Evolutionary conservation across 1,140 invertebrate genomes (phyloP).

Genomic region (Meloidogyne floridensis): DNA sequence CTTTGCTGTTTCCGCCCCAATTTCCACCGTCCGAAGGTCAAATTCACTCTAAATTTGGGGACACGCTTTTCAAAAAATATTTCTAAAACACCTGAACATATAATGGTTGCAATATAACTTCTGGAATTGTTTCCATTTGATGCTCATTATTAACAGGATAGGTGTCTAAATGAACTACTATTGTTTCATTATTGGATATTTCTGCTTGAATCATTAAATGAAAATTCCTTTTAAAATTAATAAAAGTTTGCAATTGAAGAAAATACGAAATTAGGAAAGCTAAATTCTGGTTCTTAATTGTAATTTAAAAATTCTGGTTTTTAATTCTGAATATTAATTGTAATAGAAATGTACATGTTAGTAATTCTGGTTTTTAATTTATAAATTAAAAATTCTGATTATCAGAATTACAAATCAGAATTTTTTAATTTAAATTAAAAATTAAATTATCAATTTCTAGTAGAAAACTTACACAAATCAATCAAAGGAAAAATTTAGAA

Average conservation of each 20-base stretch:
- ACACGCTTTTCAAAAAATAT: neutral
- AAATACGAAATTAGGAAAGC: no score
- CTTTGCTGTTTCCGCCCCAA: constrained; percentile 14
- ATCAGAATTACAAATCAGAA: no score
- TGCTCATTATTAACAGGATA: neutral
- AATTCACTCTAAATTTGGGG: constrained; percentile 26
- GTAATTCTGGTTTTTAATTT: no score
- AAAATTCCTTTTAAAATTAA: neutral
- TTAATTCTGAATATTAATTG: no score
- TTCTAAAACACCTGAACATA: constrained; percentile 16
- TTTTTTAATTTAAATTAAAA: no score
- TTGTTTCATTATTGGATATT: neutral
- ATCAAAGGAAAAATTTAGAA: no score
- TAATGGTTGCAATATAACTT: neutral
- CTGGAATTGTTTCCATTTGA: neutral
- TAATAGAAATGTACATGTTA: no score
- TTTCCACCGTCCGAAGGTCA: constrained; percentile 23
- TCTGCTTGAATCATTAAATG: neutral
- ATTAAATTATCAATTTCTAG: no score
- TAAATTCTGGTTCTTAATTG: no score
- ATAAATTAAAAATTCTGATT: no score
- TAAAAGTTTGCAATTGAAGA: neutral
- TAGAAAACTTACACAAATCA: no score
- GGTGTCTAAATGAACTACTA: neutral
- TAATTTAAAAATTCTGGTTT: no score